A percentile compares a stretch with the other conserved stretches of the same genome.
These are phyloP conservation scores for Dicaeum eximium DNA, from an alignment of 2,113 vertebrate species.

Conservation along the genomic window DNA sequence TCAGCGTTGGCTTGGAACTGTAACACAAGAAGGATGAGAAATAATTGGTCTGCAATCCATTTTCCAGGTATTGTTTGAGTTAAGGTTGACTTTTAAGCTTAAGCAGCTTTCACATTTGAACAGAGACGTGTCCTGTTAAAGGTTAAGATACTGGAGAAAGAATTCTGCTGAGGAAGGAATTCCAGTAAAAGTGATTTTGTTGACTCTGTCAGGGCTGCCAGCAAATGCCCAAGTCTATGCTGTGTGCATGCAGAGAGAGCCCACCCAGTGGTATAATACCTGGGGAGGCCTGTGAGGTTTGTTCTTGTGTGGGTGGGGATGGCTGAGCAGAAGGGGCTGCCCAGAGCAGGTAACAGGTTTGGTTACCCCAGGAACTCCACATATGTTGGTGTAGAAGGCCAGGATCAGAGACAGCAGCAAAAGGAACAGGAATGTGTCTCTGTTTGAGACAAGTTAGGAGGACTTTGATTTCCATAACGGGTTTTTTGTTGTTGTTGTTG, in stretches of 20 bases:
- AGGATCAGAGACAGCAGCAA: background rate
- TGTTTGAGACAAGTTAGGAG: background rate
- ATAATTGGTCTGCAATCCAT: slow-evolving; percentile 14
- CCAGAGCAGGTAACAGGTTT: background rate
- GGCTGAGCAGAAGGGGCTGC: background rate
- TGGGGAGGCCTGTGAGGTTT: background rate
- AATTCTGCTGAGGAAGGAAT: slow-evolving; percentile 11
- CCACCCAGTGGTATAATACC: fast-evolving
- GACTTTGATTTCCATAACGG: background rate
- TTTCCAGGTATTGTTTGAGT: slow-evolving; percentile 32
- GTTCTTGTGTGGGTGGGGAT: no score
- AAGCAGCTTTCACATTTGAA: background rate
- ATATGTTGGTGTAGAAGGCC: fast-evolving
- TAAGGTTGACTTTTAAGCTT: slow-evolving; percentile 23
- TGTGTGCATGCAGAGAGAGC: background rate
- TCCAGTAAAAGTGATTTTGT: background rate
- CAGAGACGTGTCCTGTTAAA: background rate
- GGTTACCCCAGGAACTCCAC: background rate
- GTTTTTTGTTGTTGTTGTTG: background rate
- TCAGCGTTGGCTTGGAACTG: background rate
- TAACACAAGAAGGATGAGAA: slow-evolving; percentile 21
- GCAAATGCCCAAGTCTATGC: fast-evolving
- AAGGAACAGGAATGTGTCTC: background rate
- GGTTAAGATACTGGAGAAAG: background rate
- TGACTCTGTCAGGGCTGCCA: background rate